Base-by-base conservation (phyloP, 2,888 invertebrate genomes). In the Pherbina coryleti region DNA sequence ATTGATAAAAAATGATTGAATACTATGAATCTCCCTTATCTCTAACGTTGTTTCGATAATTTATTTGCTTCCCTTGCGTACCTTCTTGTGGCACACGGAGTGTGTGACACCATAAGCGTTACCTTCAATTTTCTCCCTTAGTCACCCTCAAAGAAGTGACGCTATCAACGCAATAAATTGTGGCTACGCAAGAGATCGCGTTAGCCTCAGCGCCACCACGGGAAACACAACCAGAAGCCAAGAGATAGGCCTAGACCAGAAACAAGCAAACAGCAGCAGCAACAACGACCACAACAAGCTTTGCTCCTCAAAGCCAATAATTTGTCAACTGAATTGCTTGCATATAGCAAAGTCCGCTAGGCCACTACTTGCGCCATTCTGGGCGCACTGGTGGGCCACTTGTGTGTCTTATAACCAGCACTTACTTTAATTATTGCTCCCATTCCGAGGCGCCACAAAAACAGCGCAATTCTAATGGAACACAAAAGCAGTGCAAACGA, bases 361-460 rank as follows among this genome's bases (percentile, higher is more conserved):
- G 28, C 25, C 28, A 25, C 25, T 14, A 19, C 57, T 28, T 60
- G n/a, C 25, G 9, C 44, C 44, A 44, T 44, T 44, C 11, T 14
- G 1, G 44, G 44, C 44, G 11, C 44, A 44, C 1, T 28, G 60
- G 14, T 62, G 31, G 64, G 64, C 9, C 31, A 28, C 28, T 31
- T 64, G 25, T 64, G 64, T 64, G 64, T n/a, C 64, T 64, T 64
- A 64, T 31, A 64, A 64, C 34, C 64, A 64, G 64, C 64, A 64
- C 64, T 64, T 64, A 64, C 64, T 64, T 64, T 64, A 64, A 64
- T 64, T 64, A 64, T 64, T 25, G 64, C 64, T 28, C 64, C 31
- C 64, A 28, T 14, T n/a, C n/a, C 64, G 31, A 64, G 64, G 8
- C 28, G 28, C 64, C 55, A 55, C 55, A 53, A 55, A 53, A 19